Conservation (phyloP, 2,888 invertebrate species). For the Helleia helle region DNA sequence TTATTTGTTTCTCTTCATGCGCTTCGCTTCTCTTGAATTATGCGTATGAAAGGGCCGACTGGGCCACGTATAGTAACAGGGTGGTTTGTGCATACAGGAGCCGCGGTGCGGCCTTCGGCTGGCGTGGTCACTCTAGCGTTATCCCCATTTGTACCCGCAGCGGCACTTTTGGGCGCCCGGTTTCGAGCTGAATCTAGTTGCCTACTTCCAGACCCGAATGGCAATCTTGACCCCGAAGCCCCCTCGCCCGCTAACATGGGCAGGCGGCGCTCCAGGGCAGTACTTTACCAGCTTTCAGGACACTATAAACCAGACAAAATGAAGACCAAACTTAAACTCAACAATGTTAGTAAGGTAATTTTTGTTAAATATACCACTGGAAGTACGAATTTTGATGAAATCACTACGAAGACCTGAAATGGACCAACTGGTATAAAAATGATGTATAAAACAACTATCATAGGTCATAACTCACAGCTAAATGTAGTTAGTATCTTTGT, state of each 20-base stretch:
- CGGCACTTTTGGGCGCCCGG: conserved; percentile 85
- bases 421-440: too few relatives aligned
- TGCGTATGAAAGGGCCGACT: conserved; percentile 20
- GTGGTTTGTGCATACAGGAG: conserved; percentile 72
- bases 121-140: conserved; percentile 76
- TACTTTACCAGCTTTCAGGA: conserved; percentile 96
- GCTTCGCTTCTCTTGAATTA: conserved; percentile 1
- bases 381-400: too few relatives aligned
- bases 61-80: conserved; percentile 45
- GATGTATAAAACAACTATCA: too few relatives aligned
- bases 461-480: too few relatives aligned
- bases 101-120: conserved; percentile 74
- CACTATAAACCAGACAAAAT: conserved; percentile 96
- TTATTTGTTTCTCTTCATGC: neutral
- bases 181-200: conserved; percentile 86
- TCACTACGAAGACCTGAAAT: too few relatives aligned
- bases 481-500: too few relatives aligned
- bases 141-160: conserved; percentile 79
- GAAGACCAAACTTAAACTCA: conserved; percentile 94
- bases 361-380: neutral
- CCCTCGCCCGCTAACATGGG: conserved; percentile 92
- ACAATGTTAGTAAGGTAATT: conserved; percentile 86
- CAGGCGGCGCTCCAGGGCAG: conserved; percentile 92
- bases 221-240: conserved; percentile 85
- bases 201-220: conserved; percentile 87